Evolutionary conservation across 2,797 vertebrate genomes (phyloP).

Genomic region (Leucoraja ocellata): DNA sequence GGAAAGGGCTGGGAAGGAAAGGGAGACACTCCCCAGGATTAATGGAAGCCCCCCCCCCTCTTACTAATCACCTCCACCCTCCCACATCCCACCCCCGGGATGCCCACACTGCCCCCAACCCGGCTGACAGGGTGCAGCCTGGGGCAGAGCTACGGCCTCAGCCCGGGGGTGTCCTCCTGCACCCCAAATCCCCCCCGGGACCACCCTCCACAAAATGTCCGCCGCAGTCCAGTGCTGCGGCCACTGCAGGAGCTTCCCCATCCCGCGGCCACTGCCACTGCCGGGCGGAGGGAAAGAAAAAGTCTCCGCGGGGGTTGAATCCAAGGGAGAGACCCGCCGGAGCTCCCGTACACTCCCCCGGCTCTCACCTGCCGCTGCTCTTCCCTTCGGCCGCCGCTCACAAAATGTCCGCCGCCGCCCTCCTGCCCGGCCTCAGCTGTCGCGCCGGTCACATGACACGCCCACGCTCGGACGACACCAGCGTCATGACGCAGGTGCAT

Average conservation of each 20-base stretch:
- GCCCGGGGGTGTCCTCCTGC: not conserved
- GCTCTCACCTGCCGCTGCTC: not conserved
- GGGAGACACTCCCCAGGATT: no score
- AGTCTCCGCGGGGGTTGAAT: no score
- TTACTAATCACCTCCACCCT: no score
- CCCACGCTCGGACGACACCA: no score
- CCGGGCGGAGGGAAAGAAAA: constrained; percentile 42
- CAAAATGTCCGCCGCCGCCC: constrained; percentile 29
- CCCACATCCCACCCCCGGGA: no score
- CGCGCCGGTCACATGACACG: not conserved
- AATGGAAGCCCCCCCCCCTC: no score
- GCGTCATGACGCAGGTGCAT: not conserved
- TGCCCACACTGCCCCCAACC: no score
- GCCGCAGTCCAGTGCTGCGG: constrained; percentile 46
- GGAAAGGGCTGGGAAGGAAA: no score
- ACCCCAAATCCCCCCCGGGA: not conserved
- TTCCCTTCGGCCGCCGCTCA: not conserved
- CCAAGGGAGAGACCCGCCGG: constrained; percentile 42
- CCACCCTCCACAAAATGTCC: constrained; percentile 58
- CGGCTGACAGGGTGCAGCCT: no score
- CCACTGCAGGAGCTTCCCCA: constrained; percentile 41
- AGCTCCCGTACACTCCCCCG: constrained; percentile 43
- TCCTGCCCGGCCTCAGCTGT: not conserved
- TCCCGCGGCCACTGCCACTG: constrained; percentile 41
- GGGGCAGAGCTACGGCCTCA: not conserved